Percentiles rank a stretch among this genome's conserved stretches.
Conservation (phyloP, 2,113 vertebrate genomes). For the Sylvia atricapilla region DNA sequence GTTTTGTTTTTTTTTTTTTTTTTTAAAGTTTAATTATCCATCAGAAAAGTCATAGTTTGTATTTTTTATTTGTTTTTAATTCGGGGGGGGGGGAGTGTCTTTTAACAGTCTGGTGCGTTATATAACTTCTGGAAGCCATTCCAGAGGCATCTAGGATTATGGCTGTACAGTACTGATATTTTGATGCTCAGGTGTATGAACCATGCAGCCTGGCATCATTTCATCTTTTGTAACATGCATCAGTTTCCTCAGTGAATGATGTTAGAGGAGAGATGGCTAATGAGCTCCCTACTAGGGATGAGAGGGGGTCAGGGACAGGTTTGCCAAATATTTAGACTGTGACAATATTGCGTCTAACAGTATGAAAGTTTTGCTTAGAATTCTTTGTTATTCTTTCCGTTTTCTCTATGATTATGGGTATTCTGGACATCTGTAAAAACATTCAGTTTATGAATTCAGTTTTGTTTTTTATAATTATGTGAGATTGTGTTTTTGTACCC, state of each 20-base stretch:
- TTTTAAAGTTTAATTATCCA: not conserved
- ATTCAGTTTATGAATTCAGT: not conserved
- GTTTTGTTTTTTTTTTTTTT: not conserved
- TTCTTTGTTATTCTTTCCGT: not conserved
- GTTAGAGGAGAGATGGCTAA: not conserved
- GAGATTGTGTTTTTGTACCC: not conserved
- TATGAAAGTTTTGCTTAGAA: not conserved
- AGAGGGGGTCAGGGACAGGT: accelerated
- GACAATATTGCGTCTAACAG: not conserved
- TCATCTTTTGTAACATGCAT: not conserved
- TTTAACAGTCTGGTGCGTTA: not conserved
- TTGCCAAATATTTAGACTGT: not conserved
- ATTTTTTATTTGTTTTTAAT: not conserved
- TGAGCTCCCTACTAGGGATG: not conserved
- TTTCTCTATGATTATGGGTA: not conserved
- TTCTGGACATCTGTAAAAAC: not conserved
- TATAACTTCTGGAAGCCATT: not conserved
- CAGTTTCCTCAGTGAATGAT: not conserved
- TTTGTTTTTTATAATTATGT: not conserved
- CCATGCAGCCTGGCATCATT: not conserved
- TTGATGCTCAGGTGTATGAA: not conserved
- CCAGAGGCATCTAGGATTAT: not conserved
- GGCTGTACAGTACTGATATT: not conserved
- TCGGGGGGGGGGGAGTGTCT: accelerated
- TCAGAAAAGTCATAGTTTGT: not conserved